phyloP scores from a whole-genome alignment of 1,140 invertebrate genomes.

The Holotrichia oblita region DNA sequence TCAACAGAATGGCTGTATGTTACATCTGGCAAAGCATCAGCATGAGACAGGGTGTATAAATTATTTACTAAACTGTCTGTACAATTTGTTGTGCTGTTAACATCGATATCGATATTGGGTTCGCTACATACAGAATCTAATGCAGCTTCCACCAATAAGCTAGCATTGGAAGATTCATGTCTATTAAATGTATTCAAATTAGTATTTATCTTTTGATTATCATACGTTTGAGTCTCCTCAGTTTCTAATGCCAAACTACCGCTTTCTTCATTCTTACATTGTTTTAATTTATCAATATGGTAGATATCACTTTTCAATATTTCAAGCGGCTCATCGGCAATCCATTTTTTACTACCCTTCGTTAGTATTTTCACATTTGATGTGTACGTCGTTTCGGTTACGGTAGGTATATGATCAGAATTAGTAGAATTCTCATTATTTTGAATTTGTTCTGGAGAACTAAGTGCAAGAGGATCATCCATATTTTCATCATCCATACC shows the following conservation, averaged over 20 bases:
- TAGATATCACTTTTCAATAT: conserved; percentile 59
- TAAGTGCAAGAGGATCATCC: conserved; percentile 50
- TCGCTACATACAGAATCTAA: conserved; percentile 66
- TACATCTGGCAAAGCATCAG: conserved; percentile 55
- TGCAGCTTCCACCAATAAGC: conserved; percentile 71
- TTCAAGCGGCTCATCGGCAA: conserved; percentile 61
- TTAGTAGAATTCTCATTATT: conserved; percentile 47
- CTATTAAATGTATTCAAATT: conserved; percentile 62
- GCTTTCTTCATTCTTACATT: conserved; percentile 55
- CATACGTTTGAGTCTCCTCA: conserved; percentile 50
- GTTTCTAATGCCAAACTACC: conserved; percentile 46
- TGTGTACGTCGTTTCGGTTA: conserved; percentile 43
- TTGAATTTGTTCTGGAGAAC: conserved; percentile 47
- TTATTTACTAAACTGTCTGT: conserved; percentile 57
- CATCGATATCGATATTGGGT: conserved; percentile 58
- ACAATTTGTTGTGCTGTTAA: conserved; percentile 54
- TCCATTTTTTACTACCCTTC: conserved; percentile 72
- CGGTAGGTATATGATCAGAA: conserved; percentile 46
- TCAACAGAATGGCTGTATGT: conserved; percentile 53
- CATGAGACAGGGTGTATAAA: conserved; percentile 56
- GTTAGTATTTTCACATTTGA: conserved; percentile 61
- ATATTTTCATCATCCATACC: conserved; percentile 53
- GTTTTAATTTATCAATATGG: conserved; percentile 61
- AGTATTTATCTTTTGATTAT: conserved; percentile 58
- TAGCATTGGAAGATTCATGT: conserved; percentile 68